Base-by-base conservation (phyloP, 2,888 invertebrate species). In the Prosopocoilus inquinatus region DNA sequence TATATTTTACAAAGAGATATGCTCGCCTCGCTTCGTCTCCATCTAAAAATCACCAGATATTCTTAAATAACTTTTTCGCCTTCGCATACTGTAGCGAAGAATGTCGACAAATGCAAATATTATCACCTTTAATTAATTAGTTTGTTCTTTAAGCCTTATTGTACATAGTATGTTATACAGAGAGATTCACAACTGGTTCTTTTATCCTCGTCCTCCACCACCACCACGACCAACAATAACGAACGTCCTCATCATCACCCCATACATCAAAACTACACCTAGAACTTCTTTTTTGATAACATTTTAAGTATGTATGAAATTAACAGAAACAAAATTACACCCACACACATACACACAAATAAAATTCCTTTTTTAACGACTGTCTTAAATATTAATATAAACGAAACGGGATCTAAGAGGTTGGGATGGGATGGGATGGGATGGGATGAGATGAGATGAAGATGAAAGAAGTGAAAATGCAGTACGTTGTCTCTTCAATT, bases 1-100 rank as follows among this genome's bases (percentile, higher is more conserved):
- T 68, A 72, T 72, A 70, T 70, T 70, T 71, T 66, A 66, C 38
- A 15, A 15, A 41, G 41, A 41, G 16, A 41, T 41, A 41, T 53
- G 16, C 41, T 41, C 16, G 16, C 41, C 13, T 41, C 41, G 41
- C 41, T 41, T n/a, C 41, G 41, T 41, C 41, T 41, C 41, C 41
- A 41, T 41, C 41, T 41, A 41, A 41, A 41, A 41, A 41, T 15
- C 16, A 41, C 41, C 15, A 41, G 41, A 41, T 11, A 41, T 41
- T 41, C 41, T 41, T 41, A 41, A 41, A 41, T 41, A 41, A 15
- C 41, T 41, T 41, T 41, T 41, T 41, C 13, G 41, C 41, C 9
- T 41, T 41, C 16, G 41, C 41, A 41, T 41, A 16, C 16, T 41
- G 16, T 41, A 16, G 41, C n/a, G 15, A 41, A 16, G 41, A 41